Conservation (phyloP, 2,113 vertebrate species). For the Strix uralensis region DNA sequence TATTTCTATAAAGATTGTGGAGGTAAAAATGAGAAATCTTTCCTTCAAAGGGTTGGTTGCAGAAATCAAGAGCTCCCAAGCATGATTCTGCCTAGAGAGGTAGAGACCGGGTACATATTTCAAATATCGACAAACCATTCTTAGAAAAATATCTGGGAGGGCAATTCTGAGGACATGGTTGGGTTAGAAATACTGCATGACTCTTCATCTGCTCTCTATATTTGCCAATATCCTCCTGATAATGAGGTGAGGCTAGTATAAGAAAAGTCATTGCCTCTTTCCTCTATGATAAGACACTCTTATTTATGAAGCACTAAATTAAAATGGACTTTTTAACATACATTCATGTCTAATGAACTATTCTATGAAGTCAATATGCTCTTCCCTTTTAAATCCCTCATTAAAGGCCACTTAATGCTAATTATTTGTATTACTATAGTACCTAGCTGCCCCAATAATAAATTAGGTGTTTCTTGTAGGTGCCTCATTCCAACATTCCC, state of each 20-base stretch:
- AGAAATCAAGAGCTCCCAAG: background rate
- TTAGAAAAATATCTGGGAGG: background rate
- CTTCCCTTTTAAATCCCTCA: background rate
- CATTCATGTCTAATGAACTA: background rate
- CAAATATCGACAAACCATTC: background rate
- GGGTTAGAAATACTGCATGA: background rate
- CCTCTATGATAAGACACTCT: background rate
- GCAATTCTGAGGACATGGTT: background rate
- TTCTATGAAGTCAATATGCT: background rate
- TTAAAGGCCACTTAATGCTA: background rate
- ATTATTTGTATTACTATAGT: background rate
- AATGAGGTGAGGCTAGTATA: background rate
- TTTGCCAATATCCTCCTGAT: background rate
- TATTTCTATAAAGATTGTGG: background rate
- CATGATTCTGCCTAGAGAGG: background rate
- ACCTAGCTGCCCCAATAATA: background rate
- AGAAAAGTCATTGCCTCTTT: background rate
- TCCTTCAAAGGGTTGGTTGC: background rate
- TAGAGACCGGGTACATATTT: background rate
- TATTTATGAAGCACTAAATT: conserved; percentile 26
- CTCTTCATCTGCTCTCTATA: background rate
- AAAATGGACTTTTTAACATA: background rate
- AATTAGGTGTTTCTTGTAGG: background rate
- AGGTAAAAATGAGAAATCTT: background rate
- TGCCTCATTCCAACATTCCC: background rate